Evolutionary conservation across 2,888 invertebrate genomes (phyloP), one percentile per base, ranked within the genome.

Genomic region (Seira musarum): DNA sequence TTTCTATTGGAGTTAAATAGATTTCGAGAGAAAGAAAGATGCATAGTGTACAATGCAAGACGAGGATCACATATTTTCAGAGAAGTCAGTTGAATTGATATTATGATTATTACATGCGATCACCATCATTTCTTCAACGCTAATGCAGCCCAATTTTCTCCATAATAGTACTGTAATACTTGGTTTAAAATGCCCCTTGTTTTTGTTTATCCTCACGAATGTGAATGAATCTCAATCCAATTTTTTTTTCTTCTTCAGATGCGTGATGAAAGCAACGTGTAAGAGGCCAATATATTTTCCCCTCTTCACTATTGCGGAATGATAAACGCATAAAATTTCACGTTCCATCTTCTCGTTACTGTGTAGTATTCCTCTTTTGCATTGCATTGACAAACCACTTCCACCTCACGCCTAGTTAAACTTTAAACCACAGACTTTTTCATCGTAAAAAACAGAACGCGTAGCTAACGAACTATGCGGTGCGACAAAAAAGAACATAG

Each of bases 261-360:
- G 17, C 53, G 53, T 30, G 30, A 53, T 73, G 73, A 73, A 73
- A 73, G 73, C 65, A 70, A 60, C 30, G 49, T 57, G 3, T 30
- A 30, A 30, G 30, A 30, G 8, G 2, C 30, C 8, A 30, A 30
- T 30, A 30, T 30, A 30, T 30, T 30, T 30, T 30, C 30, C 30
- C 30, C 30, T 30, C 30, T 8, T 30, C 30, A 30, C 30, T 30
- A 30, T 19, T 60, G 60, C 46, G 65, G 53, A 73, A 73, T 73
- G 65, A 73, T 57, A 73, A 49, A 64, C 15, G 65, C 30, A 73
- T 5, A 53, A 53, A 65, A 73, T 65, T 73, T 65, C 65, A 70
- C 70, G 53, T 57, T 70, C 13, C 68, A 68, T 24, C 70, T 61
- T 10, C 19, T 30, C 25, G 30, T 65, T 35, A 35, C n/a, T 35